A percentile compares a stretch with the other conserved stretches of the same genome.
Evolutionary conservation across 2,888 invertebrate genomes (phyloP).

Genomic region (Drosophila falleni): DNA sequence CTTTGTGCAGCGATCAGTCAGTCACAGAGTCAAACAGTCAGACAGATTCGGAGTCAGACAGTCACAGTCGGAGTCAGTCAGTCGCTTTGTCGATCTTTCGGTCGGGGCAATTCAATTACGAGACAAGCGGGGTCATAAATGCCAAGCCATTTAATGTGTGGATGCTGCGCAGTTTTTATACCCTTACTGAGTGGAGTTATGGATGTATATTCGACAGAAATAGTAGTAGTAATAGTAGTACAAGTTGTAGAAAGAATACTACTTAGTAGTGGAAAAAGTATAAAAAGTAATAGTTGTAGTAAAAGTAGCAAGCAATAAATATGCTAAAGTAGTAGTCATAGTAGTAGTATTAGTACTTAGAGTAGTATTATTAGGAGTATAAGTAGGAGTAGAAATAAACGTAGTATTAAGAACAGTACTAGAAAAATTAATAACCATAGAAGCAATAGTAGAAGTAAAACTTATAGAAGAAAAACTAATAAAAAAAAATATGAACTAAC

Average conservation of each 20-base stretch:
- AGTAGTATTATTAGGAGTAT: background rate
- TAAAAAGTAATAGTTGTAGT: background rate
- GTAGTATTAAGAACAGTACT: background rate
- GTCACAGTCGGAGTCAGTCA: background rate
- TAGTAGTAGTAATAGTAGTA: background rate
- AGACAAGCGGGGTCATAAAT: conserved; percentile 42
- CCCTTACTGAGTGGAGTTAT: conserved; percentile 14
- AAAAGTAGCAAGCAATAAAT: background rate
- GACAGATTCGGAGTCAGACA: background rate
- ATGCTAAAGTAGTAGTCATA: background rate
- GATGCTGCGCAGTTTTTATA: conserved; percentile 6
- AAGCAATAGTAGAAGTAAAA: no score
- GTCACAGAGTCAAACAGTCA: background rate
- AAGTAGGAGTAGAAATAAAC: background rate
- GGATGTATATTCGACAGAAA: background rate
- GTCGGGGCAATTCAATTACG: conserved; percentile 53
- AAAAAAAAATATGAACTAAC: no score
- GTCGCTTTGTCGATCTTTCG: background rate
- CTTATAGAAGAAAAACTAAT: no score
- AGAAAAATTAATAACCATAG: no score
- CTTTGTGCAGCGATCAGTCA: conserved; percentile 32
- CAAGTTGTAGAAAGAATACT: background rate
- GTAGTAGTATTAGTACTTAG: background rate
- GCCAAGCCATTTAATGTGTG: conserved; percentile 16
- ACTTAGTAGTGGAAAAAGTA: background rate